Percentiles rank a stretch among this genome's conserved stretches.
Conservation (phyloP, 2,888 invertebrate species). For the Drosophila yooni region DNA sequence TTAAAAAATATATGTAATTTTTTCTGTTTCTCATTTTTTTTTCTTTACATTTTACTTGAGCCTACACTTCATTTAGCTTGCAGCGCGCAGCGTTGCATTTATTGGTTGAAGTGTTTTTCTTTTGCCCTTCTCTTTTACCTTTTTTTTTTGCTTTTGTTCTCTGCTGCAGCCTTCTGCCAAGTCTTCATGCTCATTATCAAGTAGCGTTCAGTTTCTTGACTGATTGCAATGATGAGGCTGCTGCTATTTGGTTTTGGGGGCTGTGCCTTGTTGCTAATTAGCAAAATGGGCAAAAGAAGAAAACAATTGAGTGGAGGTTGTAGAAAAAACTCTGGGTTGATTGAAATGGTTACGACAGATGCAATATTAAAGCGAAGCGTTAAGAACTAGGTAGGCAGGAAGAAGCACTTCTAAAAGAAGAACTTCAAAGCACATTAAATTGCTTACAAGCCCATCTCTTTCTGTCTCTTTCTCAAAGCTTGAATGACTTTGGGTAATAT, state of each 20-base stretch:
- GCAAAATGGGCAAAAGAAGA: slow-evolving; percentile 58
- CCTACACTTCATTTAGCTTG: slow-evolving; percentile 77
- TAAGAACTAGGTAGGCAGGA: background rate
- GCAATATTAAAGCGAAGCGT: slow-evolving; percentile 14
- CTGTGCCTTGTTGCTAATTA: slow-evolving; percentile 65
- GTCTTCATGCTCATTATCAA: slow-evolving; percentile 65
- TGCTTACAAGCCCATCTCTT: background rate
- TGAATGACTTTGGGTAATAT: background rate
- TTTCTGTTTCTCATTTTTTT: slow-evolving; percentile 27
- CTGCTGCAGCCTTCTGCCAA: slow-evolving; percentile 24
- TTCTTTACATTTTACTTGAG: slow-evolving; percentile 65
- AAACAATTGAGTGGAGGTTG: slow-evolving; percentile 32
- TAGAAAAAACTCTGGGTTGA: slow-evolving; percentile 15
- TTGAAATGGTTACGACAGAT: slow-evolving; percentile 20
- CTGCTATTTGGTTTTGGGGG: slow-evolving; percentile 39
- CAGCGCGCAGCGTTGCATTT: slow-evolving; percentile 68
- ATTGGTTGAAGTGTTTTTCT: slow-evolving; percentile 76
- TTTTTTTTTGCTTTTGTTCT: slow-evolving; percentile 26
- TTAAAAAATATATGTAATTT: slow-evolving; percentile 50
- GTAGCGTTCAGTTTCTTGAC: slow-evolving; percentile 78
- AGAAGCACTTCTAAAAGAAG: background rate
- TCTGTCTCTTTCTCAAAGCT: background rate
- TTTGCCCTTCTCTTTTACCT: slow-evolving; percentile 47
- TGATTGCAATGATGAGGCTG: slow-evolving; percentile 70
- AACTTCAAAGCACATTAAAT: background rate